Evolutionary conservation across 2,113 vertebrate species (phyloP), one percentile per base, ranked within the genome.

Genomic region (Arenaria interpres): DNA sequence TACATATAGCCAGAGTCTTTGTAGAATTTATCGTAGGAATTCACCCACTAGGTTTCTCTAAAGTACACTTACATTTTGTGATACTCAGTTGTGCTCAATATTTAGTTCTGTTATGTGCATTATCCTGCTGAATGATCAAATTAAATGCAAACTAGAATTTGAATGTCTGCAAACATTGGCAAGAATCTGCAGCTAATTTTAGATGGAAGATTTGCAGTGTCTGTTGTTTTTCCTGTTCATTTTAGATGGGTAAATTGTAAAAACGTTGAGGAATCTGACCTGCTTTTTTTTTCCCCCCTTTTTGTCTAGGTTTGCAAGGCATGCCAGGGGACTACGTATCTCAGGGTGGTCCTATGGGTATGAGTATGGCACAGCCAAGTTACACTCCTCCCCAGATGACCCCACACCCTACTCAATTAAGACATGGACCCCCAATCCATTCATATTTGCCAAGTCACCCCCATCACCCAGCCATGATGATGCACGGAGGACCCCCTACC

Each of bases 261-360:
- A 98, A 98, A 96, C 33, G 78, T 97, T 96, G 90, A 94, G 94
- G 96, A 98, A 98, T 98, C 95, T 98, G 98, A 98, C 98, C 98
- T 96, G 95, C 95, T 98, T 97, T 97, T 97, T 91, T 95, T 79
- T 72, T 33, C 68, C 63, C 96, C 76, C 87, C 48, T 94, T 94
- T 97, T 90, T 97, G 95, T 98, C 78, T 98, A 99, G 99, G 99
- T 99, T 98, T 99, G 98, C 99, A 99, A 98, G 99, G 99, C 99
- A 98, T 99, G 98, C 98, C 99, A 98, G 99, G 99, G 99, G 99
- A 99, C 98, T 99, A 98, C 96, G 98, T 99, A 98, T 99, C 99
- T 99, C 99, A 99, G 99, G 99, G 99, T 98, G 99, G 99, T 99
- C 99, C 99, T 98, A 98, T 99, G 99, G 99, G 99, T 99, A 99